Evolutionary conservation across 1,140 invertebrate species (phyloP), one percentile per base, ranked within the genome.

Genomic region (Drosophila pseudoobscura): DNA sequence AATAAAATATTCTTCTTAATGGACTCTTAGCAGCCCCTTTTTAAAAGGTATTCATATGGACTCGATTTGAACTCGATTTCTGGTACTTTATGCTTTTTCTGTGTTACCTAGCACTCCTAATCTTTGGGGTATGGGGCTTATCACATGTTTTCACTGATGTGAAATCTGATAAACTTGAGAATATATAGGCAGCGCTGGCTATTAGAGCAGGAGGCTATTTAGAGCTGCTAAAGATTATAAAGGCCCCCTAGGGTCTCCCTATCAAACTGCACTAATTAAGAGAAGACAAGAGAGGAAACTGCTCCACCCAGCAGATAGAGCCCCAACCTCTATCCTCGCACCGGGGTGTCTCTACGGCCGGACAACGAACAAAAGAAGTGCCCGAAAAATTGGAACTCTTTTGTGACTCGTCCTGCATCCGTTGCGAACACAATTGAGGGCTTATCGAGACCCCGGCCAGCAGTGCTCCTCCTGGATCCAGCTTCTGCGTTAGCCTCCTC

Each of bases 141-240:
- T 75, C 71, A 75, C 60, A 22, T 74, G 71, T 53, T 74, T 46
- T 58, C 47, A 35, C 35, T 26, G 17, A 17, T 17, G 35, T 24
- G 9, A 74, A 74, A 74, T 74, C 71, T 74, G 60, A 74, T 74
- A 75, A 74, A 65, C 51, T 45, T 24, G 20, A 62, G 45, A 74
- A 74, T 74, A 58, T 75, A 74, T 51, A 61, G 26, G 44, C 29
- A 26, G 50, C 8, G 11, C 26, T 17, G 8, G 9, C 20, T 49
- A 11, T 39, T 39, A 13, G 15, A 15, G 15, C 15, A 15, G 15
- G 15, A 15, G 15, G 15, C 74, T 53, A 65, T 64, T 57, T 75
- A 58, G 70, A 74, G 51, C 43, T 17, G 24, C 35, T 39, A 15
- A 22, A 72, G 53, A 63, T 63, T 65, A 60, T 11, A 15, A 13